Conservation (phyloP, 2,113 vertebrate genomes). For the Rhinolophus sinicus region DNA sequence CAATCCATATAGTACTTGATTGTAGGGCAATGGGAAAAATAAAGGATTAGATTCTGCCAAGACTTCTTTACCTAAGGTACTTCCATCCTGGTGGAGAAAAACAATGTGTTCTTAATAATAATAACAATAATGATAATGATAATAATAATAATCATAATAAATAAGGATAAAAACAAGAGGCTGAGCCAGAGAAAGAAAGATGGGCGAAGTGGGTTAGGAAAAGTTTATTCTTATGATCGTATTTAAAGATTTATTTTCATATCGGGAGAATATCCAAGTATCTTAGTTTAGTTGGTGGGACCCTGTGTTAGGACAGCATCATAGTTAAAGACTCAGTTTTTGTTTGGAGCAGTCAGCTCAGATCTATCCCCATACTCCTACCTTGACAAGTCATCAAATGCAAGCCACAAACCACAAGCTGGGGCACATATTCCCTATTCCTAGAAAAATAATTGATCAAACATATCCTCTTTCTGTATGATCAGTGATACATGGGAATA, state of each 20-base stretch:
- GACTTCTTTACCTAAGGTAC: background rate
- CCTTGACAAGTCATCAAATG: background rate
- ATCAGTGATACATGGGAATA: slow-evolving; percentile 24
- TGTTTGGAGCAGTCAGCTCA: background rate
- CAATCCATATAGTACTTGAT: background rate
- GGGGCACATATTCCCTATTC: background rate
- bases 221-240: background rate
- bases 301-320: background rate
- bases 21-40: background rate
- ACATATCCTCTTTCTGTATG: slow-evolving; percentile 14
- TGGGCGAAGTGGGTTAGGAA: background rate
- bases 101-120: background rate
- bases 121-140: background rate
- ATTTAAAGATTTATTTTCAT: slow-evolving; percentile 45
- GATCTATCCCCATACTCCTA: background rate
- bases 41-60: background rate
- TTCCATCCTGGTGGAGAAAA: background rate
- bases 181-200: background rate
- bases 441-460: slow-evolving; percentile 37
- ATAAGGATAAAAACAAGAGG: background rate
- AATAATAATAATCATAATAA: background rate
- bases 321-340: slow-evolving; percentile 2
- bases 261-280: background rate
- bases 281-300: background rate
- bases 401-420: slow-evolving; percentile 8